Conservation (phyloP, 2,797 vertebrate species). For the Leptatherina wallacei region DNA sequence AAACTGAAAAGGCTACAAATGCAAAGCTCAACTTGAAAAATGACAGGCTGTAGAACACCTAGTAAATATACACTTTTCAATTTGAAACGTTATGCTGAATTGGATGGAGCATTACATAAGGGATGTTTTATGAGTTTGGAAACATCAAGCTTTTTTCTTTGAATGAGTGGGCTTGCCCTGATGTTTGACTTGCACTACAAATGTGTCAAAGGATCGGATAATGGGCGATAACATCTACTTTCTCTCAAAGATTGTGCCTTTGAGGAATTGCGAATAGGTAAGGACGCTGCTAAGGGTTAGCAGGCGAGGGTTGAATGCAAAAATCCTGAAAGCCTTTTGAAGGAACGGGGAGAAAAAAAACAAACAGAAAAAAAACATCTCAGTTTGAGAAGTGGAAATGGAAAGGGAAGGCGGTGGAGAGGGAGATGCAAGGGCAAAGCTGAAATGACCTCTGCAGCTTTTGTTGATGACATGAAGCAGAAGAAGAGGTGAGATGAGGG, state of each 20-base stretch:
- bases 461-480: constrained; percentile 59
- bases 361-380: not conserved
- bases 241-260: constrained; percentile 9
- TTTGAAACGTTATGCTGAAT: not conserved
- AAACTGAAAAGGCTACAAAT: constrained; percentile 40
- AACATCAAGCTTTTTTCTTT: not conserved
- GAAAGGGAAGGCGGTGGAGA: constrained; percentile 31
- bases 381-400: constrained; percentile 37
- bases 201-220: constrained; percentile 1
- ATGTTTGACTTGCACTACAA: not conserved
- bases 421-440: constrained; percentile 18
- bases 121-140: not conserved
- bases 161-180: not conserved
- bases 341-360: not conserved
- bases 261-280: constrained; percentile 22
- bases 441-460: constrained; percentile 64
- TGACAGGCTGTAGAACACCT: not conserved
- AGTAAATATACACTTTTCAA: not conserved
- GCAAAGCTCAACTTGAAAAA: constrained; percentile 39
- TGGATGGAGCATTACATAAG: constrained; percentile 1
- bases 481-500: constrained; percentile 47
- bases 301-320: constrained; percentile 28
- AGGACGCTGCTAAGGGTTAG: constrained; percentile 58
- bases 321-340: constrained; percentile 44
- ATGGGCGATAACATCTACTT: constrained; percentile 6